Base-by-base conservation (phyloP, 1,140 invertebrate species). In the Holotrichia oblita region DNA sequence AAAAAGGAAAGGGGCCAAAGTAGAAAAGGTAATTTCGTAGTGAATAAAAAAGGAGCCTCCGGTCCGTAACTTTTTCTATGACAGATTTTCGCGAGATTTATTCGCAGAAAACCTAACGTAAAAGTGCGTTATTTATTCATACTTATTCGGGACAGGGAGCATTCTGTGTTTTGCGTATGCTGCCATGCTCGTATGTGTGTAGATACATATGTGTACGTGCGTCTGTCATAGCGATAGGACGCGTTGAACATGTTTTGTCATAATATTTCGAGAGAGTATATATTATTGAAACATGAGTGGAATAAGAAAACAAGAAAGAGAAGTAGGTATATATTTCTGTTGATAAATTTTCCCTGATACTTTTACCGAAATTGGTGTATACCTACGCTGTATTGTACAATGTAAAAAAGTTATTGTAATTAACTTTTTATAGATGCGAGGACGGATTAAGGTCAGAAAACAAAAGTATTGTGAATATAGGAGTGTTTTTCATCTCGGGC, bases 1-100 rank as follows among this genome's bases (percentile, higher is more conserved):
- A 34, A 34, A 34, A 69, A 69, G 61, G 22, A 69, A 69, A 27
- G 61, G 61, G 61, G 17, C 61, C 22, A 22, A 69, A 69, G 61
- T 69, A 69, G 61, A 69, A 69, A 69, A 69, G 61, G 61, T 69
- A 69, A 69, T 69, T 69, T 69, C 61, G 61, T 69, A 69, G 61
- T 69, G 61, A 69, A 69, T 69, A 69, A 69, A 69, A 69, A 69
- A 69, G 22, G 61, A 69, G 61, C 61, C 61, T 24, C 22, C 61
- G 61, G 27, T 34, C 22, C 8, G 61, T 69, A 69, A 69, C 61
- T 69, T 69, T 69, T 69, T 69, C 61, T 69, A 69, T 69, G 22
- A 69, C 61, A 69, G 61, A 69, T 69, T 69, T 69, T 34, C 61
- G 61, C 61, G 61, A 69, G 61, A 69, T 69, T 69, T 69, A 69